Evolutionary conservation across 2,113 vertebrate genomes (phyloP), one percentile per base, ranked within the genome.

Genomic region (Malurus melanocephalus): DNA sequence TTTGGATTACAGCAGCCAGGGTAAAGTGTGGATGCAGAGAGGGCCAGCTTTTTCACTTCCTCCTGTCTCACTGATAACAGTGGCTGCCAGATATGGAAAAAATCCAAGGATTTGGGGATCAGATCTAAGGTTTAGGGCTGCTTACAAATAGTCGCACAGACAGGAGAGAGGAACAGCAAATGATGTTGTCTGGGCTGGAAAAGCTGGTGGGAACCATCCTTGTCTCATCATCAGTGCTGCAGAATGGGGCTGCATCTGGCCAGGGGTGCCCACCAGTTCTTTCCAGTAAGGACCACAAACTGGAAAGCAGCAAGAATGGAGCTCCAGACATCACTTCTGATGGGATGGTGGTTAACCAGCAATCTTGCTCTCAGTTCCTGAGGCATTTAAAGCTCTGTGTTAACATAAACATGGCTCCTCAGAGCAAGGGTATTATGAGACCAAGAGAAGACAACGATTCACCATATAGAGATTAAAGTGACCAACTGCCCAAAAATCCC

Each of bases 1-100:
- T 85, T 79, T 67, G 94, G 94, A 95, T 95, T 96, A 93, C 82
- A 56, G 76, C 72, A 85, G 72, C 60, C 56, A 45, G 42, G 18
- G 43, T 0, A 0, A 62, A 86, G 55, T 1, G 9, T 5, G 2
- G 75, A 64, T 12, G 6, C 55, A 80, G 82, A 48, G 30, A 43
- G 38, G 73, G 65, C 48, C 81, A 80, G 83, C 6, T 18, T 26
- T 30, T 65, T 86, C 3, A 2, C 40, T 88, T 49, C 30, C 51
- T 85, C 62, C 38, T 22, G 84, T 38, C 66, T 85, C 46, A 33
- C 24, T 2, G 4, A n/a, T 6, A 6, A 86, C 71, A 66, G 51
- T 49, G 32, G 23, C 43, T 91, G 23, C 46, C 73, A 45, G 52
- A 77, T n/a, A 24, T 32, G 13, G 7, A 51, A 24, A 30, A 93